phyloP scores from a whole-genome alignment of 2,797 vertebrate genomes.

The Liasis olivaceus region DNA sequence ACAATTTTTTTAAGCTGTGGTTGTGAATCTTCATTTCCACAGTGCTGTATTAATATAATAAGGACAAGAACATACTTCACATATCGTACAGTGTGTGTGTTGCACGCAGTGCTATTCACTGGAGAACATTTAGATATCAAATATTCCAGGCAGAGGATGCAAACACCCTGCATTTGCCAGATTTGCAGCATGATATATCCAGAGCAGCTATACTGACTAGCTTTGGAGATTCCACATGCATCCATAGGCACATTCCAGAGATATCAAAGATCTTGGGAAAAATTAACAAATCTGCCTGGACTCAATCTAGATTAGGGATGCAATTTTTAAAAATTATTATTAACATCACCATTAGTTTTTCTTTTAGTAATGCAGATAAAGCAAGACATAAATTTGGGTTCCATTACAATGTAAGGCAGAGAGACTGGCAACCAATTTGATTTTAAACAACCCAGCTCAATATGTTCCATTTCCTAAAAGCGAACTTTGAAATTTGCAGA shows the following conservation, averaged over 20 bases:
- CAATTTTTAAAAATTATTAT: not conserved
- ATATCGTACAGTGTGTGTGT: slow-evolving; percentile 12
- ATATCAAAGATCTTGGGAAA: slow-evolving; percentile 32
- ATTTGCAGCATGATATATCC: slow-evolving; percentile 63
- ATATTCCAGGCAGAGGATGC: slow-evolving; percentile 62
- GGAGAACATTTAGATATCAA: slow-evolving; percentile 56
- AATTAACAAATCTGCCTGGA: slow-evolving; percentile 20
- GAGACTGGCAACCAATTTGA: slow-evolving; percentile 24
- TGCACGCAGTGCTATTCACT: slow-evolving; percentile 49
- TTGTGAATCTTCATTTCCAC: not conserved
- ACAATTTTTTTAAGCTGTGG: not conserved
- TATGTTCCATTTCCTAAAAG: not conserved
- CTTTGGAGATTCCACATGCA: slow-evolving; percentile 33
- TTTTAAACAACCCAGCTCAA: not conserved
- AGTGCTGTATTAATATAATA: not conserved
- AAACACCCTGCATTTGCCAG: slow-evolving; percentile 62
- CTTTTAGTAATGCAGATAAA: slow-evolving; percentile 15
- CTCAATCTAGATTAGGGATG: not conserved
- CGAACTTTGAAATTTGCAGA: not conserved
- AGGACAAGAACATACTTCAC: slow-evolving; percentile 43
- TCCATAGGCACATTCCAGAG: not conserved
- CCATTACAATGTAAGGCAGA: slow-evolving; percentile 14
- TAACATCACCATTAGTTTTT: not conserved
- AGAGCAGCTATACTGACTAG: slow-evolving; percentile 56
- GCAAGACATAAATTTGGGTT: slow-evolving; percentile 12